Evolutionary conservation across 2,797 vertebrate genomes (phyloP).

Genomic region (Ctenopoma multispine): DNA sequence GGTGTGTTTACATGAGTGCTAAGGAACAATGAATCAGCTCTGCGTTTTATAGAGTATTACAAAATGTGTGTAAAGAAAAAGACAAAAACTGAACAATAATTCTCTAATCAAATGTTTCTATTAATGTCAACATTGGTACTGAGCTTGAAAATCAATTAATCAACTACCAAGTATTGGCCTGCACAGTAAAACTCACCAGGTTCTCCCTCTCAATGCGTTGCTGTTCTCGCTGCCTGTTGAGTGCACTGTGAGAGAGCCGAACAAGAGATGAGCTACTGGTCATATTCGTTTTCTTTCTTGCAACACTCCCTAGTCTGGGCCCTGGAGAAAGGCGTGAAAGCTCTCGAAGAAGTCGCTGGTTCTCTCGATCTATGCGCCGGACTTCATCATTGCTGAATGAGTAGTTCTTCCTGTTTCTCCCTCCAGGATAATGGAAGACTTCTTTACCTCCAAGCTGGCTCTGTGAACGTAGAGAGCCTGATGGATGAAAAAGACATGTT

Average conservation of each 20-base stretch:
- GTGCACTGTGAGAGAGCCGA: slow-evolving; percentile 86
- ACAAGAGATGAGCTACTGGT: slow-evolving; percentile 33
- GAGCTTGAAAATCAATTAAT: not conserved
- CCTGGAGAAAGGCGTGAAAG: slow-evolving; percentile 85
- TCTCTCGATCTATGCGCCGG: slow-evolving; percentile 90
- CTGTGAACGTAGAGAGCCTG: slow-evolving; percentile 85
- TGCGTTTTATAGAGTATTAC: not conserved
- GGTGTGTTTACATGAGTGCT: no score
- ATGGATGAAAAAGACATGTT: slow-evolving; percentile 14
- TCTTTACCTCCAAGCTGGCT: slow-evolving; percentile 79
- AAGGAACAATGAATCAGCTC: not conserved
- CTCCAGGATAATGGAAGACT: slow-evolving; percentile 72
- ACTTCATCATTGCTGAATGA: slow-evolving; percentile 92
- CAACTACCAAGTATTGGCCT: not conserved
- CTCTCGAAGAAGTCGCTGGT: slow-evolving; percentile 91
- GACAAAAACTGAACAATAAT: not conserved
- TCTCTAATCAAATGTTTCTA: not conserved
- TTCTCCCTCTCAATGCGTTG: slow-evolving; percentile 94
- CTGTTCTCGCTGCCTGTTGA: slow-evolving; percentile 93
- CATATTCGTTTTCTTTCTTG: slow-evolving; percentile 43
- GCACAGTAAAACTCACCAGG: slow-evolving; percentile 85
- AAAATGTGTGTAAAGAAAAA: not conserved
- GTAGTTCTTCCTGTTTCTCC: slow-evolving; percentile 88
- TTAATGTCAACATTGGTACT: not conserved
- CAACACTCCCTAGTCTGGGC: slow-evolving; percentile 73